A percentile compares a stretch with the other conserved stretches of the same genome.
Conservation (phyloP, 1,140 invertebrate species). For the Palaemon carinicauda region DNA sequence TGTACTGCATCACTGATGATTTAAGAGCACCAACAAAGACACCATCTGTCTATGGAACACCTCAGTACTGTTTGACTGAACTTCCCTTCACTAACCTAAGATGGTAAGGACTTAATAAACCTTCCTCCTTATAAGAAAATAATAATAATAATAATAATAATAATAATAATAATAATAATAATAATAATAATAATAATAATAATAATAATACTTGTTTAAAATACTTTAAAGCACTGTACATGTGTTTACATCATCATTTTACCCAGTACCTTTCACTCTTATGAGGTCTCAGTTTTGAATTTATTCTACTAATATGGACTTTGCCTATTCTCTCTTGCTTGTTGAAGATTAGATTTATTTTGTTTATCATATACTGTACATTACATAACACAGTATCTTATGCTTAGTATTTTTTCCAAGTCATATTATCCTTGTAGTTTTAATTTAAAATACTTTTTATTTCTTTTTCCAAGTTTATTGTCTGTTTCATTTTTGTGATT, state of each 20-base stretch:
- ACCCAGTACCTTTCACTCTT: not conserved
- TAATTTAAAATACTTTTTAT: not conserved
- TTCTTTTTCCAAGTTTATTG: not conserved
- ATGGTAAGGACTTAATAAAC: constrained; percentile 39
- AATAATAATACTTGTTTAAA: no score
- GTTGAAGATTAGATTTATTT: no score
- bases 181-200: no score
- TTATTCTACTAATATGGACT: no score
- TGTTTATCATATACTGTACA: no score
- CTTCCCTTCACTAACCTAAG: constrained; percentile 58
- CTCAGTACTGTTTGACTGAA: constrained; percentile 48
- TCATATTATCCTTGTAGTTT: not conserved
- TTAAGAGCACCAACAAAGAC: constrained; percentile 28
- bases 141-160: no score
- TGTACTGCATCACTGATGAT: constrained; percentile 54
- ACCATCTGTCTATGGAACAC: constrained; percentile 44
- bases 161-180: no score
- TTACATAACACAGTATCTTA: no score
- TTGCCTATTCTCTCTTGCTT: no score
- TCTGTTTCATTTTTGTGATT: not conserved
- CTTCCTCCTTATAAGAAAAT: not conserved
- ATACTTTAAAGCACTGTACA: not conserved
- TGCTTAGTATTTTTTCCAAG: not conserved
- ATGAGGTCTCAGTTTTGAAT: no score
- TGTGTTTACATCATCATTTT: not conserved